Conservation (phyloP, 2,888 invertebrate species). For the Athalia cordata region DNA sequence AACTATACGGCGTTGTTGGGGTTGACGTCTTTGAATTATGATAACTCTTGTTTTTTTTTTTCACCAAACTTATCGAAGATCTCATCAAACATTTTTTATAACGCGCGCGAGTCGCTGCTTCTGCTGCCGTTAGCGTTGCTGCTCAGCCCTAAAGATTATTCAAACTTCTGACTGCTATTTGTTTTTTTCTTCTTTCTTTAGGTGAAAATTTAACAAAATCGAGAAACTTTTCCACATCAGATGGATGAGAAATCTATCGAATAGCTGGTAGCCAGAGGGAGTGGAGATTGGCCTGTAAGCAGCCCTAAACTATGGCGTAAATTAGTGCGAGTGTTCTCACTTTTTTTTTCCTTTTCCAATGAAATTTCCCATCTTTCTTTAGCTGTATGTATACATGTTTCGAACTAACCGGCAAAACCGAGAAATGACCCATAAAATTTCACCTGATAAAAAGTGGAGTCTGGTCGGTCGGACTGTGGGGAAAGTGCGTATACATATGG, state of each 20-base stretch:
- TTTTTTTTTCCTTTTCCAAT: no score
- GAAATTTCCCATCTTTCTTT: background rate
- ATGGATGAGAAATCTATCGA: no score
- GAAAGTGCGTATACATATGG: slow-evolving; percentile 19
- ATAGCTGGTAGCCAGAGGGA: background rate
- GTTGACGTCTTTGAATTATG: slow-evolving; percentile 44
- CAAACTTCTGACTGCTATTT: background rate
- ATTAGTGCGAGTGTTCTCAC: background rate
- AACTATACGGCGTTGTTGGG: background rate
- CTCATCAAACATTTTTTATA: slow-evolving; percentile 27
- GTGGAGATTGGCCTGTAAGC: slow-evolving; percentile 11
- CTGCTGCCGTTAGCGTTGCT: background rate
- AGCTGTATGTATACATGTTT: background rate
- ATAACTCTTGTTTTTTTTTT: slow-evolving; percentile 34
- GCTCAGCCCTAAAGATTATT: background rate
- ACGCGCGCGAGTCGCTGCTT: background rate
- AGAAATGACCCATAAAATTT: slow-evolving; percentile 43
- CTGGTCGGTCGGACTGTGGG: background rate
- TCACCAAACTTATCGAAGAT: slow-evolving; percentile 22
- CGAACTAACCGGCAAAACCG: background rate
- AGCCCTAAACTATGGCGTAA: background rate
- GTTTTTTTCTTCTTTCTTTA: no score
- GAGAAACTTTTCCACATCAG: background rate
- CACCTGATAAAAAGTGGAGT: slow-evolving; percentile 35
- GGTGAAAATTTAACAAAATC: no score